Base-by-base conservation (phyloP, 92 coral and sea anemone species). In the Heteractis magnifica region DNA sequence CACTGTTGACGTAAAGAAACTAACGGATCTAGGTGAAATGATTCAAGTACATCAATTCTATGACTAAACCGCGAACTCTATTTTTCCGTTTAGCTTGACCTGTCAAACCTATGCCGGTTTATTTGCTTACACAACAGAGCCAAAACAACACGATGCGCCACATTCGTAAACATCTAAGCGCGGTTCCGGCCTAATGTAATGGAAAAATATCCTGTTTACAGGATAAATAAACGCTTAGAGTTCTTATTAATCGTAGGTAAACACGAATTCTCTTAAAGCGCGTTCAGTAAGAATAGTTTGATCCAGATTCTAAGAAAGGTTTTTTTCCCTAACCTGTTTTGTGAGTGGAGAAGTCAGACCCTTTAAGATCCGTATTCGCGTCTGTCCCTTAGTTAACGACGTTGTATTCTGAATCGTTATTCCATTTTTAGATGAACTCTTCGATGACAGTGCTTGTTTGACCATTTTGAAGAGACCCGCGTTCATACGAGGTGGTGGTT, bases 311-410 rank as follows among this genome's bases (percentile, higher is more conserved):
- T 14, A 49, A 10, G 58, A 71, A 56, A 75, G 16, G 52, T 8
- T 72, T 49, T 4, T 8, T 11, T 15, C 19, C 48, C 88, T 65
- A 52, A 89, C 92, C 92, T 89, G 87, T 51, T 74, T 88, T 19
- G 94, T 26, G 0, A 93, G 74, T 2, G 94, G 82, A 6, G 93
- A 89, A 13, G 94, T 73, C 8, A 91, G 72, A 5, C 97, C 97
- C 65, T 88, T 91, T n/a, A 93, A 85, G 64, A 93, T 86, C 10
- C 97, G 85, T 41, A 93, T 93, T 68, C 94, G 87, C 86, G 92
- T 87, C 76, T 91, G 94, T 68, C 97, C 94, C 12, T 90, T 92
- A 6, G 97, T 91, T 7, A 93, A 48, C 1, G 94, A 76, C 4
- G 89, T 76, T 10, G 97, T 91, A 56, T 93, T 87, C 70, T 91